phyloP scores from a whole-genome alignment of 2,797 vertebrate species.

The Cryptoblepharus egeriae region DNA sequence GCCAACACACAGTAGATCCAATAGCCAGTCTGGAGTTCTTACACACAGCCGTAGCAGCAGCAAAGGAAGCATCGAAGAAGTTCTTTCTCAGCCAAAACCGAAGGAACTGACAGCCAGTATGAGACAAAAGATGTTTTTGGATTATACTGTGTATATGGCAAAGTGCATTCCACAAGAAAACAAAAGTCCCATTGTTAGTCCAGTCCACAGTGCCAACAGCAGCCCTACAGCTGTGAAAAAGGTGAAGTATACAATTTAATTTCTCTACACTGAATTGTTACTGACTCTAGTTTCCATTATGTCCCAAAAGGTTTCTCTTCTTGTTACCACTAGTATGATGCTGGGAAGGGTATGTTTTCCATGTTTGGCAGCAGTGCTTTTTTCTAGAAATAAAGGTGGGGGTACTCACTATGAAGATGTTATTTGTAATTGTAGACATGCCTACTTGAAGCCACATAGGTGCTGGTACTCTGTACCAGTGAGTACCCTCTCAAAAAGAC shows the following conservation, averaged over 20 bases:
- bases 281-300: not conserved
- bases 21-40: conserved; percentile 72
- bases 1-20: conserved; percentile 70
- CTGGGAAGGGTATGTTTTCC: not conserved
- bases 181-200: conserved; percentile 81
- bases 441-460: no score
- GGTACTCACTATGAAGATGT: no score
- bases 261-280: not conserved
- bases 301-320: not conserved
- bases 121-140: conserved; percentile 84
- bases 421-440: no score
- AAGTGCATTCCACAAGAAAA: conserved; percentile 83
- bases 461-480: no score
- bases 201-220: conserved; percentile 86
- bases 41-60: conserved; percentile 90
- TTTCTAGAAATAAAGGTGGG: no score
- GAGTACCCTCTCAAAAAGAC: no score
- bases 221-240: conserved; percentile 91
- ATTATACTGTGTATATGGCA: conserved; percentile 92
- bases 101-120: conserved; percentile 80
- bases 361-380: no score
- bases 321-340: not conserved
- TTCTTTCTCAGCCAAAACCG: conserved; percentile 80
- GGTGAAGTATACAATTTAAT: conserved; percentile 73
- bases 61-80: conserved; percentile 88